These are phyloP conservation scores for Onychostoma macrolepis DNA, from an alignment of 2,113 vertebrate genomes.

Conservation along the genomic window DNA sequence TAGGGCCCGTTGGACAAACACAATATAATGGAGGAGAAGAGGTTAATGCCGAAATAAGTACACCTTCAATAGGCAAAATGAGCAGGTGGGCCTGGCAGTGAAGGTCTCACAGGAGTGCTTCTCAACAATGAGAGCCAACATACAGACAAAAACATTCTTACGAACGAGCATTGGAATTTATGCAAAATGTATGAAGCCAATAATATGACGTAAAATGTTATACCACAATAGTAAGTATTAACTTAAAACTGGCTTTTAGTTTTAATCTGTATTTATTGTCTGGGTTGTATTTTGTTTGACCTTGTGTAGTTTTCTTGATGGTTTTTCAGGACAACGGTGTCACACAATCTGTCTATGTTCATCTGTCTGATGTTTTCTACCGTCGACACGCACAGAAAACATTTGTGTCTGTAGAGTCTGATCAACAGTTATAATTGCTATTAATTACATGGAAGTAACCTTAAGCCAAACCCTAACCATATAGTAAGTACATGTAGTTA, in stretches of 20 bases:
- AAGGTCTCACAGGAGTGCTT: not conserved
- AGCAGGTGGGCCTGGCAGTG: constrained; percentile 52
- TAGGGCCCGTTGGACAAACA: constrained; percentile 77
- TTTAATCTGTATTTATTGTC: not conserved
- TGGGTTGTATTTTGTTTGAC: not conserved
- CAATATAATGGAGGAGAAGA: constrained; percentile 60
- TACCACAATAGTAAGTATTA: not conserved
- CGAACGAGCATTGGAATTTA: not conserved
- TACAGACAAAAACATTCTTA: not conserved
- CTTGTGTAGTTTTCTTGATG: not conserved
- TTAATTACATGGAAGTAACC: too few relatives aligned
- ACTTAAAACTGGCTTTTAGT: not conserved
- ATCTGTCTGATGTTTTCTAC: not conserved
- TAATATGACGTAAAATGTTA: not conserved
- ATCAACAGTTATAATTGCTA: too few relatives aligned
- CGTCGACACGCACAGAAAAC: too few relatives aligned
- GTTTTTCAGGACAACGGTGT: not conserved
- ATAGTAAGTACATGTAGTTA: too few relatives aligned
- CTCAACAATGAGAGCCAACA: not conserved
- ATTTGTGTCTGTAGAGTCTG: not conserved
- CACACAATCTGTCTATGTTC: not conserved
- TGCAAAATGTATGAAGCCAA: not conserved
- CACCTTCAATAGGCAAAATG: constrained; percentile 77
- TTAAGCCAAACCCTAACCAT: too few relatives aligned
- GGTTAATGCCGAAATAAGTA: not conserved